Percentiles rank a stretch among this genome's conserved stretches.
phyloP scores from a whole-genome alignment of 2,888 invertebrate species.

The Lasioglossum oenotherae region DNA sequence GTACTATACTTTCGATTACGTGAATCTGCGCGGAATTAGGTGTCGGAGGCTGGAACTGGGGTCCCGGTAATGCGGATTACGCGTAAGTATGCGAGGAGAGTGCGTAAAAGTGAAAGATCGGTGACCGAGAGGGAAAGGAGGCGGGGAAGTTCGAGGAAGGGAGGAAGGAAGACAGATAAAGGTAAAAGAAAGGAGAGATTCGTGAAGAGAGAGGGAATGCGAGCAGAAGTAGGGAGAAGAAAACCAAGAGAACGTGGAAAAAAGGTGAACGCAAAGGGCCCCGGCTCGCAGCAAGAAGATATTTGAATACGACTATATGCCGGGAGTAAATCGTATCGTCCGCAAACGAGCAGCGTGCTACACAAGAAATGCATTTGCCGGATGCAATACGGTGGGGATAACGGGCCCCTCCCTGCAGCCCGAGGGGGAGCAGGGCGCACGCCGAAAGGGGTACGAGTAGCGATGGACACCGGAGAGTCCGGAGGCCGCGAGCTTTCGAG shows the following conservation, averaged over 20 bases:
- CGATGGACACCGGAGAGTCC: constrained; percentile 36
- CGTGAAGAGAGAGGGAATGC: neutral
- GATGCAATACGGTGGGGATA: constrained; percentile 58
- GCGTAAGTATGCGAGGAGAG: constrained; percentile 35
- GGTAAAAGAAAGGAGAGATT: neutral
- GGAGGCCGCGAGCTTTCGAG: neutral
- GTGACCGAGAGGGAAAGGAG: constrained; percentile 7
- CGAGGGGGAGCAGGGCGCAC: constrained; percentile 33
- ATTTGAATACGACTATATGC: constrained; percentile 81
- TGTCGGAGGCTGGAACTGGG: constrained; percentile 27
- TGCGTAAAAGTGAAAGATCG: constrained; percentile 24
- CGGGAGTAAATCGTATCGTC: constrained; percentile 80
- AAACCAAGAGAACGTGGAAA: constrained; percentile 26
- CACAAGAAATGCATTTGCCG: constrained; percentile 84
- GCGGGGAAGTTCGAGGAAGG: neutral
- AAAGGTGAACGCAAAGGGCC: constrained; percentile 29
- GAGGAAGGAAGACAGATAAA: constrained; percentile 3
- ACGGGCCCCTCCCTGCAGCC: constrained; percentile 39
- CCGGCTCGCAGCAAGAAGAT: constrained; percentile 71
- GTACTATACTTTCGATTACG: constrained; percentile 51
- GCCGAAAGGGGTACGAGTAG: constrained; percentile 59
- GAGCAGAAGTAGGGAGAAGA: neutral
- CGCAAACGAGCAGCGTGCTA: constrained; percentile 80
- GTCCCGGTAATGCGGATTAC: constrained; percentile 59
- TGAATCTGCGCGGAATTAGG: constrained; percentile 52